phyloP scores from a whole-genome alignment of 2,888 invertebrate genomes.

The Stomorhina lunata region DNA sequence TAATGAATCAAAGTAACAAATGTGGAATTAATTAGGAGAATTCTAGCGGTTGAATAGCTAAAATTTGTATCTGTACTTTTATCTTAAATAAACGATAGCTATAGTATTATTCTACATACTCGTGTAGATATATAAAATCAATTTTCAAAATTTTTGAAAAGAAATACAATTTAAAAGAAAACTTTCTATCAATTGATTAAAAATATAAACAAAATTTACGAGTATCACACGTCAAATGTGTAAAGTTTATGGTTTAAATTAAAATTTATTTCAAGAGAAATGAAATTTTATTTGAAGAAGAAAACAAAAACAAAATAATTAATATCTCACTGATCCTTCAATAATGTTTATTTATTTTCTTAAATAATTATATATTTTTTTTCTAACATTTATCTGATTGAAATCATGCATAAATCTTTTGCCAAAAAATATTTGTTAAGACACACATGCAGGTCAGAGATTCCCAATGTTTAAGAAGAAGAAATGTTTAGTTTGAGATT shows the following conservation, averaged over 20 bases:
- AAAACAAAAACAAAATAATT: conserved; percentile 50
- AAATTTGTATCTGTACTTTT: no score
- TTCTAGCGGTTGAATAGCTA: no score
- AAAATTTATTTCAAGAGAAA: conserved; percentile 43
- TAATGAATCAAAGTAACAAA: no score
- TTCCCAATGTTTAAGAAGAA: not conserved
- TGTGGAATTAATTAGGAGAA: no score
- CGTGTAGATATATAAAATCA: no score
- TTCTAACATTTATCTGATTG: conserved; percentile 54
- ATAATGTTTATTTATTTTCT: conserved; percentile 65
- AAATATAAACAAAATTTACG: not conserved
- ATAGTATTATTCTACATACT: no score
- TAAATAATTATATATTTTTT: conserved; percentile 12
- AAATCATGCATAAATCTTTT: conserved; percentile 65
- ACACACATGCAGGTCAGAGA: conserved; percentile 24
- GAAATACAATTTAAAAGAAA: not conserved
- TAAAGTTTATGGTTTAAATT: conserved; percentile 10
- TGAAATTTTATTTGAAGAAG: conserved; percentile 18
- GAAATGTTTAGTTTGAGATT: not conserved
- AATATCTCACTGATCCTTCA: conserved; percentile 65
- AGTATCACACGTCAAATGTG: conserved; percentile 4
- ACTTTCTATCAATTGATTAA: not conserved
- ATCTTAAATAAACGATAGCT: no score
- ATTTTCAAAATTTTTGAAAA: not conserved
- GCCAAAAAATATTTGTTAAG: conserved; percentile 50